These are phyloP conservation scores for Apostichopus leukothele DNA, from an alignment of 53 echinoderm and acorn worm species.

Conservation along the genomic window DNA sequence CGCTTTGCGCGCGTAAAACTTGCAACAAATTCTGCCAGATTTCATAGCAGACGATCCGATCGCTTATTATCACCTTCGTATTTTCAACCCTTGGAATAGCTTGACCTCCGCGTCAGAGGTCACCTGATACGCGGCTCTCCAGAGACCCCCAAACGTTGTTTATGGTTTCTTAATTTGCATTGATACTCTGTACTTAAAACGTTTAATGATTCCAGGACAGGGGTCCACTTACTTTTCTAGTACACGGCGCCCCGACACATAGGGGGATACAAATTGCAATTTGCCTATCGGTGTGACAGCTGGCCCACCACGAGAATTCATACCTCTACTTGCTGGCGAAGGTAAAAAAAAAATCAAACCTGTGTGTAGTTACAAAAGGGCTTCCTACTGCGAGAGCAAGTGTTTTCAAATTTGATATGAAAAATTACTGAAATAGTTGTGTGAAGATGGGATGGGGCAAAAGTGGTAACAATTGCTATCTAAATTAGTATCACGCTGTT, in stretches of 20 bases:
- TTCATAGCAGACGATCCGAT: constrained; percentile 18
- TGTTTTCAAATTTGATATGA: constrained; percentile 58
- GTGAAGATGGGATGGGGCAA: constrained; percentile 40
- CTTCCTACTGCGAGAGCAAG: constrained; percentile 42
- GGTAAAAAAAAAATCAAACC: neutral
- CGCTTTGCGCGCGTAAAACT: constrained; percentile 20
- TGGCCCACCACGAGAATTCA: constrained; percentile 13
- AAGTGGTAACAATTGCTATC: constrained; percentile 55
- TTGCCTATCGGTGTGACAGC: constrained; percentile 29
- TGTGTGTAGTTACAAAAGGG: constrained; percentile 42
- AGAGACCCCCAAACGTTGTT: constrained; percentile 48
- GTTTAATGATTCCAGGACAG: constrained; percentile 43
- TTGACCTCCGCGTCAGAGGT: constrained; percentile 41
- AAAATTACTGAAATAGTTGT: constrained; percentile 54
- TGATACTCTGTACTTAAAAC: constrained; percentile 39
- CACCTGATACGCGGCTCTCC: constrained; percentile 29
- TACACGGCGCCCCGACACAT: constrained; percentile 45
- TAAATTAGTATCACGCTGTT: constrained; percentile 42
- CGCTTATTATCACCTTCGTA: constrained; percentile 33
- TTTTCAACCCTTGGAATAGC: constrained; percentile 4
- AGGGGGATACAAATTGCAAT: constrained; percentile 45
- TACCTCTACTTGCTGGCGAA: neutral
- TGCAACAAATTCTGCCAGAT: constrained; percentile 27
- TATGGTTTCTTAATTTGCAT: constrained; percentile 44
- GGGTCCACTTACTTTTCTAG: constrained; percentile 47